Conservation (phyloP, 1,140 invertebrate species). For the Drosophila albomicans region DNA sequence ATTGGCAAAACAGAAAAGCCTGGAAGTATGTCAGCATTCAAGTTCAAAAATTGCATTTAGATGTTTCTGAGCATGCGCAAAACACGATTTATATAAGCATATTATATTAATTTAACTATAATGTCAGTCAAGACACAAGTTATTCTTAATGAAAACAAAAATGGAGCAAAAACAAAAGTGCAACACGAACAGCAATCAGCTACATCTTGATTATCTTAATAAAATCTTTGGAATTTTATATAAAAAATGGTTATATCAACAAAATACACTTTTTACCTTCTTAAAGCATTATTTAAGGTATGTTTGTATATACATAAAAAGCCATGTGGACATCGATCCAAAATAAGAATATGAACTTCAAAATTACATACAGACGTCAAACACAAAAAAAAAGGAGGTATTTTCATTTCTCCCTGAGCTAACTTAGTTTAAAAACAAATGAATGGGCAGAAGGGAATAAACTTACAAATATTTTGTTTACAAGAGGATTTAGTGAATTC, state of each 20-base stretch:
- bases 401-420: not conserved
- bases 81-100: conserved; percentile 79
- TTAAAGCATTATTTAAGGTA: conserved; percentile 17
- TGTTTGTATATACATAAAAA: conserved; percentile 2
- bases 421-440: no score
- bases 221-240: conserved; percentile 45
- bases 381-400: no score
- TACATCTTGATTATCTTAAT: conserved; percentile 53
- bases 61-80: conserved; percentile 83
- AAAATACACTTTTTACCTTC: conserved; percentile 16
- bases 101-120: conserved; percentile 73
- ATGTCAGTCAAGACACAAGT: conserved; percentile 66
- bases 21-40: conserved; percentile 60
- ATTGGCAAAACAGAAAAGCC: conserved; percentile 12
- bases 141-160: conserved; percentile 48
- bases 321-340: conserved; percentile 33
- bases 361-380: not conserved
- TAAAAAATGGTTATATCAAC: conserved; percentile 44
- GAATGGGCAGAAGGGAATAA: no score
- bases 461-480: not conserved
- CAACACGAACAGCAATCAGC: conserved; percentile 48
- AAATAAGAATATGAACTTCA: conserved; percentile 25
- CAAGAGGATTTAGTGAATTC: not conserved
- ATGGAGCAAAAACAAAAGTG: conserved; percentile 28
- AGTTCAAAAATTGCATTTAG: conserved; percentile 81